A percentile compares a stretch with the other conserved stretches of the same genome.
phyloP scores from a whole-genome alignment of 2,888 invertebrate species.

The Cryptosula pallasiana region DNA sequence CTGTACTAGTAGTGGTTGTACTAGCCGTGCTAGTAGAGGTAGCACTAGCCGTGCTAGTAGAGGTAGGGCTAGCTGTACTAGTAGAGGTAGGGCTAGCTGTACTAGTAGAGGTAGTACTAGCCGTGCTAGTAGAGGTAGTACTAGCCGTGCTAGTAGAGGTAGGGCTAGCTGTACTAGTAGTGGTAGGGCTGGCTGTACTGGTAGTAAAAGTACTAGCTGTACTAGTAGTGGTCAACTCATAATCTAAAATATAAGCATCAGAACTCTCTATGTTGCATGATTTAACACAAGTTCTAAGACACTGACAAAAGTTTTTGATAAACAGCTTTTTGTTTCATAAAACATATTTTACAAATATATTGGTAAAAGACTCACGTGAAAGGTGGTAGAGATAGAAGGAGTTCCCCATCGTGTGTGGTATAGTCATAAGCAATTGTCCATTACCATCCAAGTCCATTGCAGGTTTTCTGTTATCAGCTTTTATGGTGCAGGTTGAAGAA shows the following conservation, averaged over 20 bases:
- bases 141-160: too few species aligned
- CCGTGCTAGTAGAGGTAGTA: too few species aligned
- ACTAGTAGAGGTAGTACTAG: too few species aligned
- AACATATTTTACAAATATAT: too few species aligned
- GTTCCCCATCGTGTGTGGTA: neutral
- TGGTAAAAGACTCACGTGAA: neutral
- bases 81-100: too few species aligned
- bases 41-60: neutral
- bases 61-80: neutral
- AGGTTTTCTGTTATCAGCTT: constrained; percentile 7
- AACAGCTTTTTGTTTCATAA: too few species aligned
- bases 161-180: too few species aligned
- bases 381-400: neutral
- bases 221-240: neutral
- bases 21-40: neutral
- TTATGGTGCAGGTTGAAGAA: neutral
- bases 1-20: neutral
- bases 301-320: too few species aligned
- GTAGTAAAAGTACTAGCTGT: neutral
- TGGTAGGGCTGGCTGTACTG: too few species aligned
- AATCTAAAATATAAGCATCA: too few species aligned
- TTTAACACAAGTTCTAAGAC: too few species aligned
- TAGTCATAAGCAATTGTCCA: neutral
- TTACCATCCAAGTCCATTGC: neutral
- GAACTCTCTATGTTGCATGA: too few species aligned